phyloP scores from a whole-genome alignment of 2,888 invertebrate species.

The Pristionchus maxplancki region DNA sequence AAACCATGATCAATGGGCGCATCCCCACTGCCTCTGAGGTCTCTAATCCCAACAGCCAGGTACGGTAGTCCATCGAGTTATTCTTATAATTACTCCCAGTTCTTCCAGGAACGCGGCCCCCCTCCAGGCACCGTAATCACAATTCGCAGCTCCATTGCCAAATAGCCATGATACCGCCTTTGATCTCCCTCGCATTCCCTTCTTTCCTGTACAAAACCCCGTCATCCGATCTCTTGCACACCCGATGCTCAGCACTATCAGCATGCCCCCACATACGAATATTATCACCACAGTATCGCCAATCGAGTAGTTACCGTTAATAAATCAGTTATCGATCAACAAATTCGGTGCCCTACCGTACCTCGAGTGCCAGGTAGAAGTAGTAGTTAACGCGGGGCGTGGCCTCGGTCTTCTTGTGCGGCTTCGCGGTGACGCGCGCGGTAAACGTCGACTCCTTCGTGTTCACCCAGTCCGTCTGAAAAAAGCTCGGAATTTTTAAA shows the following conservation, averaged over 20 bases:
- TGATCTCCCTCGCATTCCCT: not conserved
- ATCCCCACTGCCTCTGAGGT: not conserved
- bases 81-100: not conserved
- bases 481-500: not conserved
- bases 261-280: not conserved
- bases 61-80: not conserved
- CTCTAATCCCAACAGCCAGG: slow-evolving; percentile 9
- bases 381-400: slow-evolving; percentile 57
- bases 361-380: slow-evolving; percentile 59
- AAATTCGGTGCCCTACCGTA: not conserved
- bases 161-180: not conserved
- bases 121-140: not conserved
- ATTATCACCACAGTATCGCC: not conserved
- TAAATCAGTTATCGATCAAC: not conserved
- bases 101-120: not conserved
- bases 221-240: not conserved
- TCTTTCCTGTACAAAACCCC: not conserved
- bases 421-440: slow-evolving; percentile 27
- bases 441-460: slow-evolving; percentile 36
- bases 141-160: not conserved
- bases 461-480: slow-evolving; percentile 50
- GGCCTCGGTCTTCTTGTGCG: slow-evolving; percentile 41
- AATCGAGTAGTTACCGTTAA: not conserved
- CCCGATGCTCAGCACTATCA: not conserved
- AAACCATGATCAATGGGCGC: not conserved